Conservation (phyloP, 1,140 invertebrate genomes). For the Ectropis grisescens region DNA sequence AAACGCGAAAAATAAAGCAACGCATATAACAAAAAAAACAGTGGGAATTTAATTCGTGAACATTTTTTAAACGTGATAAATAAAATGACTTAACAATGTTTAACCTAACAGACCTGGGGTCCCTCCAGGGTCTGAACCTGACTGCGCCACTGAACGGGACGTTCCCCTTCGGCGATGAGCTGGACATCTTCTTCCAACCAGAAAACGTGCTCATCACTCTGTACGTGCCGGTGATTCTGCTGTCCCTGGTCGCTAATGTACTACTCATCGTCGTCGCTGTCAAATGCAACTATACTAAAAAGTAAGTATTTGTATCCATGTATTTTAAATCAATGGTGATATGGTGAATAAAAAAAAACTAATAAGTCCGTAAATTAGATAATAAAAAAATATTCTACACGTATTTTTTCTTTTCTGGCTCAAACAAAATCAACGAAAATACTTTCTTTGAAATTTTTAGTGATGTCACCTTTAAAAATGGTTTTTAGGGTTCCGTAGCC, state of each 20-base stretch:
- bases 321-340: too few relatives aligned
- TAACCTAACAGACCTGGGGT: constrained; percentile 13
- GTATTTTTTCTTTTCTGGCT: not conserved
- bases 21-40: too few relatives aligned
- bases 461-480: too few relatives aligned
- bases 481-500: too few relatives aligned
- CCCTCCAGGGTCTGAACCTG: constrained; percentile 21
- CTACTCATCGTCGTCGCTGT: constrained; percentile 74
- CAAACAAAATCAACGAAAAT: too few relatives aligned
- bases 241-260: constrained; percentile 72
- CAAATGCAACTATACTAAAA: constrained; percentile 75
- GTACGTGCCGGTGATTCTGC: constrained; percentile 72
- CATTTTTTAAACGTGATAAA: too few relatives aligned
- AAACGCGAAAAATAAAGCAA: too few relatives aligned
- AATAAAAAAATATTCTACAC: too few relatives aligned
- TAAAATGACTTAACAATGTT: too few relatives aligned
- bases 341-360: not conserved
- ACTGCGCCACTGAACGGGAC: constrained; percentile 25
- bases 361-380: not conserved
- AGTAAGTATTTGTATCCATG: constrained; percentile 59
- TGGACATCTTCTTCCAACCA: constrained; percentile 49
- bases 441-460: too few relatives aligned
- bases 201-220: constrained; percentile 68
- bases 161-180: constrained; percentile 25
- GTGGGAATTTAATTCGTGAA: too few relatives aligned